Conservation (phyloP, 2,888 invertebrate genomes). For the Machimus rusticus region DNA sequence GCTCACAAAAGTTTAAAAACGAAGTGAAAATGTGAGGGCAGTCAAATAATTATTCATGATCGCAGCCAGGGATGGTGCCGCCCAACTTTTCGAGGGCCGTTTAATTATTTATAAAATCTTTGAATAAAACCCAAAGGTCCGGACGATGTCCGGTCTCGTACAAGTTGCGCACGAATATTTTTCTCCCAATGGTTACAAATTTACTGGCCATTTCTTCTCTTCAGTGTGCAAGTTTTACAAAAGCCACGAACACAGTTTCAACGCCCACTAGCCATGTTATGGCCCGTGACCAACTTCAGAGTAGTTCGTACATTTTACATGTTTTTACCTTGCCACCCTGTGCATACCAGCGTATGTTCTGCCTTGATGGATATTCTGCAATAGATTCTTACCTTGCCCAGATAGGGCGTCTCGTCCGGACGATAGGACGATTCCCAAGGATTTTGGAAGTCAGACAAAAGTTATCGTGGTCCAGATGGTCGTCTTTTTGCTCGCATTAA, state of each 20-base stretch:
- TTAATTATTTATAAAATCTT: constrained; percentile 25
- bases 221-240: not conserved
- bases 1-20: not conserved
- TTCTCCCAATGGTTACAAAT: not conserved
- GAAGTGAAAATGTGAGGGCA: not conserved
- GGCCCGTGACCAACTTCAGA: constrained; percentile 26
- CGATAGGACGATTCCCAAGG: not conserved
- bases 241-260: constrained; percentile 28
- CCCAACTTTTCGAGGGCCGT: not conserved
- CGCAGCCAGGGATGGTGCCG: not conserved
- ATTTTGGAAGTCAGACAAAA: constrained; percentile 5
- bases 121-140: not conserved
- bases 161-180: not conserved
- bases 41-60: not conserved
- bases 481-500: constrained; percentile 16
- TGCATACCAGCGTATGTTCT: not conserved
- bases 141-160: not conserved
- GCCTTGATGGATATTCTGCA: constrained; percentile 26
- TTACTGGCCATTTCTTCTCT: constrained; percentile 2
- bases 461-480: constrained; percentile 1
- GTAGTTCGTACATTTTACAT: constrained; percentile 32
- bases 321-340: not conserved
- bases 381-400: constrained; percentile 23
- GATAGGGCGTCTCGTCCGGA: not conserved
- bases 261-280: constrained; percentile 37